Base-by-base conservation (phyloP, 2,797 vertebrate species). In the Sebastes kiyomatsui region DNA sequence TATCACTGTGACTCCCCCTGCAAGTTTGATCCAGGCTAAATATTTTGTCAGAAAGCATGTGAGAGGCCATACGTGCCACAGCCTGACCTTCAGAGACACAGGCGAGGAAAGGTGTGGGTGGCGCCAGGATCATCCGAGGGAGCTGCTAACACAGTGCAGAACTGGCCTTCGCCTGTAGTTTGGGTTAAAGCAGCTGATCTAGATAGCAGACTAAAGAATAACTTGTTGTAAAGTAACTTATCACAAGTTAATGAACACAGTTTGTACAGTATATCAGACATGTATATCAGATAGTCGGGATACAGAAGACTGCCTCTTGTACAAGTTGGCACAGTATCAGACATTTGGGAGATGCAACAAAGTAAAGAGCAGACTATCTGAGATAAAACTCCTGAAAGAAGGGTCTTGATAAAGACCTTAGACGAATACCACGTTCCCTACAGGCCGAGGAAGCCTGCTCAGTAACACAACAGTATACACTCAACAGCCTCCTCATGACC, bases 41-140 rank as follows among this genome's bases (percentile, higher is more conserved):
- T 88, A 91, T 89, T 92, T 93, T 83, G 71, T 69, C 76, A 86
- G 75, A 78, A 86, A 92, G 78, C 87, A 93, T 86, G 77, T 87
- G 82, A 91, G 75, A 79, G 76, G 61, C 88, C 77, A 86, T 86
- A 76, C 6, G 8, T 72, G 75, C 58, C 73, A 75, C 72, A 42
- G 33, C 49, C 61, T 46, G 56, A 55, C 65, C 76, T 62, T 78
- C 61, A 61, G 54, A 80, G 80, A 86, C 80, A 87, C 72, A 75
- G 25, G 25, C n/a, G 2, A 52, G 59, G 30, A 54, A 54, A 33
- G 20, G 27, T 35, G 30, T 2, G 18, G 61, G 49, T 30, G 25
- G 56, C 13, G 25, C 9, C 35, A 49, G 79, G 61, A 49, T 46
- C 69, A 82, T 75, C 13, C 18, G n/a, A 25, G 46, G 67, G 35